Percentiles rank a stretch among this genome's conserved stretches.
phyloP scores from a whole-genome alignment of 2,113 vertebrate genomes.

The Pampusana beccarii region DNA sequence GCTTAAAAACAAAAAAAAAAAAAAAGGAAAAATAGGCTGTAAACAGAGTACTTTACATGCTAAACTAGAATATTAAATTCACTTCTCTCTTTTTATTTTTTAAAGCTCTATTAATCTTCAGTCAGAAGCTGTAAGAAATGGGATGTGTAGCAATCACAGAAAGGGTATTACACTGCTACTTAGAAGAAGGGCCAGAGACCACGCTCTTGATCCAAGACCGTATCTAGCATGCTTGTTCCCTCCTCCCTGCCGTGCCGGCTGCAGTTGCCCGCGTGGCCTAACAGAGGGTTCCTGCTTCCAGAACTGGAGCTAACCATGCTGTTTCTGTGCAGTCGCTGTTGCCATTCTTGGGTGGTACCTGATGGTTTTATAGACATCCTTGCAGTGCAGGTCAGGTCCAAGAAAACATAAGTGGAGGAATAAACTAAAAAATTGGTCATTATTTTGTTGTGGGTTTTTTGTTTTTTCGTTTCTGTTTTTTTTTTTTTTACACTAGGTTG shows the following conservation, averaged over 20 bases:
- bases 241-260: neutral
- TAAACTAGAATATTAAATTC: neutral
- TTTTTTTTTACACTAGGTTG: neutral
- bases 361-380: neutral
- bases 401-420: neutral
- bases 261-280: fast-evolving
- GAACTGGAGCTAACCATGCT: fast-evolving
- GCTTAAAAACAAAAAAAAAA: neutral
- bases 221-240: neutral
- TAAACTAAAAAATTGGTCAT: neutral
- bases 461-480: neutral
- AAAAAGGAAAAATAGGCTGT: neutral
- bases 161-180: neutral
- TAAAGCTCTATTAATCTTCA: neutral
- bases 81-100: neutral
- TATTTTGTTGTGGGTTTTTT: neutral
- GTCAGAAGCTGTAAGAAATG: neutral
- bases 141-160: neutral
- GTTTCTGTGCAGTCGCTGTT: fast-evolving
- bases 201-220: neutral
- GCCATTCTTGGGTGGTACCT: neutral
- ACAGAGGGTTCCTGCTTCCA: neutral
- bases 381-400: neutral
- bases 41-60: neutral
- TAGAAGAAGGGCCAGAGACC: neutral